Conservation (phyloP, 2,888 invertebrate species). For the Agrochola lota region DNA sequence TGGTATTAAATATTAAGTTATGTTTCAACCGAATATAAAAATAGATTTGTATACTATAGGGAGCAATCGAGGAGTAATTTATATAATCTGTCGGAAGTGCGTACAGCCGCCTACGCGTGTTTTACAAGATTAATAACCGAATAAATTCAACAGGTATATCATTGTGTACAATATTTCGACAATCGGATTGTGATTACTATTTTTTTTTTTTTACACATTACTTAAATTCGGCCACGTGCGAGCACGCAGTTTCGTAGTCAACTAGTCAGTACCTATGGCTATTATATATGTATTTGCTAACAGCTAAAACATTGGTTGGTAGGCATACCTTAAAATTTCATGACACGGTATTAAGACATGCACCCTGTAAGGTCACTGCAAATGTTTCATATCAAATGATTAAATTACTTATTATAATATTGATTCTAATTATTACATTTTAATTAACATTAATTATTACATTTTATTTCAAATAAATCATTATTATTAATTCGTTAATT, state of each 20-base stretch:
- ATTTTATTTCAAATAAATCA: no score
- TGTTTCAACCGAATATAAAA: neutral
- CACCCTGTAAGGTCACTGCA: no score
- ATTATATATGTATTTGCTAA: no score
- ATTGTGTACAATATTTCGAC: neutral
- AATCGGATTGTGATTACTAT: neutral
- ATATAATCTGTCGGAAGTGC: neutral
- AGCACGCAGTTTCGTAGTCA: neutral
- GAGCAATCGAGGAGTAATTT: slow-evolving; percentile 14
- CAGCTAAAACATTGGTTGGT: no score
- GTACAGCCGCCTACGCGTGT: neutral
- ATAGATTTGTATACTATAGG: neutral
- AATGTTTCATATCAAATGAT: no score
- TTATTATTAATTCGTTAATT: no score
- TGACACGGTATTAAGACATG: no score
- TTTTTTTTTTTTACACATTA: neutral
- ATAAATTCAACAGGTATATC: neutral
- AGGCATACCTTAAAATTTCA: no score
- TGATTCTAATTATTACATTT: no score
- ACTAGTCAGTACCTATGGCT: neutral
- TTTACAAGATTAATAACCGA: neutral
- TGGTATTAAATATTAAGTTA: neutral
- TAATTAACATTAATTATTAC: no score
- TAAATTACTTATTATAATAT: no score
- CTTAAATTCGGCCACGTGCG: neutral